Base-by-base conservation (phyloP, 2,888 invertebrate species). In the Xestia rhomboidea region DNA sequence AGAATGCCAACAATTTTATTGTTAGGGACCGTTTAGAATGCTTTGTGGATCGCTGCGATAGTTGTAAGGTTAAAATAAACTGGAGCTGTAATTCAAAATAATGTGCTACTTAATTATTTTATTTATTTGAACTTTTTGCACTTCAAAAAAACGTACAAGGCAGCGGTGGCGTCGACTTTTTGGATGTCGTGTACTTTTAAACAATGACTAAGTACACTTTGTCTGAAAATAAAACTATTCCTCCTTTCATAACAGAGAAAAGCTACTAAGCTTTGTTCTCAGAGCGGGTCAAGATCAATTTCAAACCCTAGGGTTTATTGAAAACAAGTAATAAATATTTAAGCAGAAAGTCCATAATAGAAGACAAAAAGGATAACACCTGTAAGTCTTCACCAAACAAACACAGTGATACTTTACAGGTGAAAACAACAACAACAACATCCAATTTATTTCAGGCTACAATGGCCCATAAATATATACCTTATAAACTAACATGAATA, bases 1-100 rank as follows among this genome's bases (percentile, higher is more conserved):
- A 89, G 92, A 93, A 94, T 91, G 90, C 88, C 77, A 89, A 88
- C 81, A 87, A 81, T 88, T 84, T 88, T 77, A 80, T 76, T 76
- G 51, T 92, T 87, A 92, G 51, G 84, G 84, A 75, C 77, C 86
- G 44, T 90, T 66, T 76, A 91, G 85, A 90, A 66, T 87, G 62
- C 0, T 64, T 44, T 3, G 21, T 38, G 38, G 60, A 34, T 63
- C 78, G 73, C 60, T 63, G 77, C 64, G 60, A 21, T 46, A 0
- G 64, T 57, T 5, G 21, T 7, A 18, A 27, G 0, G 18, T 51
- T 72, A 64, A 41, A 64, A n/a, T 64, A 64, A 38, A 13, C n/a
- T 4, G 15, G 1, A 64, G 11, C 15, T 7, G 15, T 41, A 8
- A 18, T 18, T 41, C 18, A 41, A 18, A 64, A 41, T 18, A 10